These are phyloP conservation scores for Caerostris extrusa DNA, from an alignment of 1,140 invertebrate genomes.

Conservation along the genomic window DNA sequence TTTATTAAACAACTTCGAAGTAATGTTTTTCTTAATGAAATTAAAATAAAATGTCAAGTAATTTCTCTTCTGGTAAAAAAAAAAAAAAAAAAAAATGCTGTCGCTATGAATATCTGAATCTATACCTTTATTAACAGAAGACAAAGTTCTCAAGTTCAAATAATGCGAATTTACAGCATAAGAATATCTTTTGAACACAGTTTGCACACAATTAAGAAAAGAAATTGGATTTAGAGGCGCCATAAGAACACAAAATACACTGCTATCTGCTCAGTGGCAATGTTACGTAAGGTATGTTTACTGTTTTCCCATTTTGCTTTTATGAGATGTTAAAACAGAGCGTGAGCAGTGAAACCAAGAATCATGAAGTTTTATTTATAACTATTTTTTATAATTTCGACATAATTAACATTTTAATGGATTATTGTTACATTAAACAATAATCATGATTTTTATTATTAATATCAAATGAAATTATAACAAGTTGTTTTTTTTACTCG, in stretches of 20 bases:
- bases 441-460: too few relatives aligned
- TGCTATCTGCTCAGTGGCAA: not conserved
- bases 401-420: too few relatives aligned
- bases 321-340: not conserved
- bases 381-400: too few relatives aligned
- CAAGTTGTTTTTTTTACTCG: not conserved
- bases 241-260: not conserved
- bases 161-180: not conserved
- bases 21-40: too few relatives aligned
- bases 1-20: too few relatives aligned
- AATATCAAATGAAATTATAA: too few relatives aligned
- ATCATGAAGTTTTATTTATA: too few relatives aligned
- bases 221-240: not conserved
- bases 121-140: not conserved
- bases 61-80: too few relatives aligned
- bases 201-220: not conserved
- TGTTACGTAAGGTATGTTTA: not conserved
- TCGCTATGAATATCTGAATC: not conserved
- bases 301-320: not conserved
- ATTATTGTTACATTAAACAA: too few relatives aligned
- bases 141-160: not conserved
- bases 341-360: not conserved
- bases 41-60: too few relatives aligned
- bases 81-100: not conserved
- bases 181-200: not conserved